These are phyloP conservation scores for Hippocampus barbouri DNA, from an alignment of 2,113 vertebrate genomes.

Conservation along the genomic window DNA sequence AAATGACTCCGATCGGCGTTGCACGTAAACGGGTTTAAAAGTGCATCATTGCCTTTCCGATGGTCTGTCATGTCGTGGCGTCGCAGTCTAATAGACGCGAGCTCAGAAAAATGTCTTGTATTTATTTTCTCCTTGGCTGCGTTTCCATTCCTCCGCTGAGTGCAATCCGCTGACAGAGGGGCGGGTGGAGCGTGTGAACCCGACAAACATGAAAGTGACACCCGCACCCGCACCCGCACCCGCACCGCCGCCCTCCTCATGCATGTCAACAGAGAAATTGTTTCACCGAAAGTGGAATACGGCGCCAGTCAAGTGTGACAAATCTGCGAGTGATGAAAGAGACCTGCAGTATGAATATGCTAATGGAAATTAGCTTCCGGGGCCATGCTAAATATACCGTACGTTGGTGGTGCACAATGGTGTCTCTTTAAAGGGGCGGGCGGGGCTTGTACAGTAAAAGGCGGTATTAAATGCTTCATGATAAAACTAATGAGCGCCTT, in stretches of 20 bases:
- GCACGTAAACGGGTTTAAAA: not conserved
- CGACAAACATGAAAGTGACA: slow-evolving; percentile 6
- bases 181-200: not conserved
- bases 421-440: not conserved
- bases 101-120: not conserved
- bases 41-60: not conserved
- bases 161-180: not conserved
- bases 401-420: slow-evolving; percentile 19
- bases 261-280: slow-evolving; percentile 59
- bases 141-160: slow-evolving; percentile 1
- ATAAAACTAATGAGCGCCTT: slow-evolving; percentile 65
- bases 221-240: not conserved
- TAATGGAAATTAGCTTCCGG: slow-evolving; percentile 34
- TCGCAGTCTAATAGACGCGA: not conserved
- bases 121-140: not conserved
- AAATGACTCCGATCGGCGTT: not conserved
- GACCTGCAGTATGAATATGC: slow-evolving; percentile 50
- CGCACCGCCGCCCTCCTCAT: slow-evolving; percentile 17
- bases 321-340: slow-evolving; percentile 14
- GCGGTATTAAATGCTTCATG: slow-evolving; percentile 51
- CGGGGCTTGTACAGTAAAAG: not conserved
- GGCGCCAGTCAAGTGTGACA: slow-evolving; percentile 59
- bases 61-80: not conserved
- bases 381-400: slow-evolving; percentile 33
- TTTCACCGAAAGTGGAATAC: slow-evolving; percentile 49